Evolutionary conservation across 1,140 invertebrate species (phyloP).

Genomic region (Cotesia chilonis): DNA sequence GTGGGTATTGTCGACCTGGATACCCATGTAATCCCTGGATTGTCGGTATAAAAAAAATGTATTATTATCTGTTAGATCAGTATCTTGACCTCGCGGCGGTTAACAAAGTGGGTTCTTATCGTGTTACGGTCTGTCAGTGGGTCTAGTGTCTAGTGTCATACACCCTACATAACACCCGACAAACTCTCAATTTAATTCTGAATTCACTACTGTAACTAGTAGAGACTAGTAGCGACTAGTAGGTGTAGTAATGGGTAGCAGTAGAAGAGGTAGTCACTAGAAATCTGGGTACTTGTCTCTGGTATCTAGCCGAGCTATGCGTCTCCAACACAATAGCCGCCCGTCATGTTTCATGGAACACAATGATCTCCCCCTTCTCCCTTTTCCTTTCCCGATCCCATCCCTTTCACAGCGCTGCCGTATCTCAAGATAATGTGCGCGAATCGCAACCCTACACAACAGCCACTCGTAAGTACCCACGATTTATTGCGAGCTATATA

Average conservation of each 20-base stretch:
- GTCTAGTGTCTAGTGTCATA: constrained; percentile 7
- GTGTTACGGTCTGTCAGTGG: constrained; percentile 47
- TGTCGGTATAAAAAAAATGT: constrained; percentile 54
- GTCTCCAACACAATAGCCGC: constrained; percentile 59
- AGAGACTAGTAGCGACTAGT: no score
- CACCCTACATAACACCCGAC: not conserved
- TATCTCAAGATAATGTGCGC: constrained; percentile 62
- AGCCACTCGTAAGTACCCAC: not conserved
- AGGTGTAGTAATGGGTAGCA: no score
- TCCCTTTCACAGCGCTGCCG: constrained; percentile 43
- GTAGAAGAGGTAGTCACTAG: no score
- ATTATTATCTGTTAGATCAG: constrained; percentile 52
- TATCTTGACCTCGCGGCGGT: constrained; percentile 56
- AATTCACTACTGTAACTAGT: no score
- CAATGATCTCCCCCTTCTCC: constrained; percentile 59
- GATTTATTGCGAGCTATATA: not conserved
- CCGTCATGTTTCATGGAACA: constrained; percentile 61
- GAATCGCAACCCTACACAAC: constrained; percentile 42
- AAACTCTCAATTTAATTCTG: not conserved
- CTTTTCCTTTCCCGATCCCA: not conserved
- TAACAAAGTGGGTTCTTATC: constrained; percentile 67
- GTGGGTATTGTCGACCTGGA: constrained; percentile 40
- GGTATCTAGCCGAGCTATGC: constrained; percentile 46
- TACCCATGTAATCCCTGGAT: constrained; percentile 45
- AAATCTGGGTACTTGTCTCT: constrained; percentile 1